Evolutionary conservation across 2,797 vertebrate species (phyloP), one percentile per base, ranked within the genome.

Genomic region (Falco biarmicus): DNA sequence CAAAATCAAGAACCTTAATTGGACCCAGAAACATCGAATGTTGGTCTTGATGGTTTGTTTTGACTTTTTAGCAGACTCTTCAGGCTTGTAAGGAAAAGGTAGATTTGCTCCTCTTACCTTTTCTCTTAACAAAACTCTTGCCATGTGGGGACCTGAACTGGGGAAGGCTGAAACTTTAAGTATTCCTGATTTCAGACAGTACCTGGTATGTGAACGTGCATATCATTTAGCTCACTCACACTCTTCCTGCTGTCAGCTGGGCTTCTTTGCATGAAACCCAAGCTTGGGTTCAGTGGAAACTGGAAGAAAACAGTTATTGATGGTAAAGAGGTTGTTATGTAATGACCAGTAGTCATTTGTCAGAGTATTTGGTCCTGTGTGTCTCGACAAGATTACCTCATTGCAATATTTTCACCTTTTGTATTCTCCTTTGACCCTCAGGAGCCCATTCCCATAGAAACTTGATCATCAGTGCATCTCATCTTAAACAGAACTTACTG

Each of bases 161-260:
- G 37, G 43, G 47, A 34, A 79, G 24, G 26, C 25, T 32, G 31
- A 22, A 63, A 7, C 19, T 41, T 37, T 2, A 15, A 16, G 24
- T 31, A 13, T 13, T 43, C 25, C 19, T 2, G 5, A 5, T 16
- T 53, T 29, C 3, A 13, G 47, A 31, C 8, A 7, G 25, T 45
- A 7, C 11, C 70, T 31, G 32, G 5, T 5, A 1, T 1, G 2
- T 7, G 29, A 32, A 5, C 0, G 0, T 10, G 31, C 0, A 3
- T 7, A 41, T 37, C 32, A 10, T 24, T 43, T 19, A 28, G 29
- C 34, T 61, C 43, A 1, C 6, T 41, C 20, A 8, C 3, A 13
- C 22, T 45, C 45, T 7, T 31, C 24, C 75, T 64, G n/a, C 20
- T 45, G 11, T 1, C 77, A 32, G 4, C 59, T 47, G 89, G 43